Conservation (phyloP, 1,140 invertebrate genomes). For the Trichonephila clavata region DNA sequence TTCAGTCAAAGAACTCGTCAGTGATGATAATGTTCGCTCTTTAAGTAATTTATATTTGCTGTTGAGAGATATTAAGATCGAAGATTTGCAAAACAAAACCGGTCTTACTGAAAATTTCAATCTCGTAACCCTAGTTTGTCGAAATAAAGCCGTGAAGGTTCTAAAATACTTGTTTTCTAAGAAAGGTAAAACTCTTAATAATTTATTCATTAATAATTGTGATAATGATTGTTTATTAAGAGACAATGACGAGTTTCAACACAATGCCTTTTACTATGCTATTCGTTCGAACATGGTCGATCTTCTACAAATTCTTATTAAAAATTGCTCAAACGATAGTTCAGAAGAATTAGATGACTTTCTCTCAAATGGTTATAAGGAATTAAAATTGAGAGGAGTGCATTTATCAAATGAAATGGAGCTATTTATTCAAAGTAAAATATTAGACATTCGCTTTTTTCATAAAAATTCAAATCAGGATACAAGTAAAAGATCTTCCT, state of each 20-base stretch:
- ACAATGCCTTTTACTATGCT: slow-evolving; percentile 52
- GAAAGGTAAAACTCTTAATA: neutral
- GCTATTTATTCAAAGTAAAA: neutral
- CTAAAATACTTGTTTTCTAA: slow-evolving; percentile 28
- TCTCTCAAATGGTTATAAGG: too few relatives aligned
- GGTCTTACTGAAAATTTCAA: slow-evolving; percentile 3
- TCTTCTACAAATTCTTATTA: neutral
- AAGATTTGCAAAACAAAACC: neutral
- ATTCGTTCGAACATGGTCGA: slow-evolving; percentile 34
- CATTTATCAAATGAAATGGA: slow-evolving; percentile 2
- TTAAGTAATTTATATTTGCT: neutral
- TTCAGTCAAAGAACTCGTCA: neutral
- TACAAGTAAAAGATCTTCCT: neutral
- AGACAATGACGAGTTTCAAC: neutral
- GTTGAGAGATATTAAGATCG: neutral
- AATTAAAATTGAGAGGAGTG: neutral
- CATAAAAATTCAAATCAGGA: neutral
- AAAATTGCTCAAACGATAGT: neutral
- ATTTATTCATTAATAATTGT: too few relatives aligned
- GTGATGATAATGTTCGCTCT: neutral
- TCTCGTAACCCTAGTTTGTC: slow-evolving; percentile 40
- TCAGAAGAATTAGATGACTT: slow-evolving; percentile 18
- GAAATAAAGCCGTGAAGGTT: neutral
- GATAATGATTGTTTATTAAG: too few relatives aligned
- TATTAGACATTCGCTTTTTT: slow-evolving; percentile 42